Base-by-base conservation (phyloP, 2,888 invertebrate genomes). In the Archips crataeganus region DNA sequence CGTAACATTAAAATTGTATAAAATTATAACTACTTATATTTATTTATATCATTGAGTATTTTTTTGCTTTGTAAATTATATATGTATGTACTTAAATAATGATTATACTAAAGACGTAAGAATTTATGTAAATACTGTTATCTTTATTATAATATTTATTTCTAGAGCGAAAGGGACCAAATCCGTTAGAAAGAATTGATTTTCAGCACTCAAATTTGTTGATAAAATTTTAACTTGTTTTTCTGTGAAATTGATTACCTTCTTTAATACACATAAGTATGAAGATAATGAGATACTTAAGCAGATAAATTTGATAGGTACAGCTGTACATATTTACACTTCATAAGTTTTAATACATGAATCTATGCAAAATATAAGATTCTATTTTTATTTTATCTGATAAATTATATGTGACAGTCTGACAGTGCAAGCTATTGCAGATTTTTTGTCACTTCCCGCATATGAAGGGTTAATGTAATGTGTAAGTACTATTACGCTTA, bases 241-340 rank as follows among this genome's bases (percentile, higher is more conserved):
- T 66, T 32, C 32, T 60, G 32, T 49, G 49, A 57, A 54, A 71
- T 71, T 60, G 65, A 71, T 71, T 66, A 71, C 64, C 59, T 63
- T 42, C 51, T 49, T 65, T 42, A 39, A 71, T 70, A 54, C 36
- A 3, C 62, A 54, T 62, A 57, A 23, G 23, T 54, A 54, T 6
- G 23, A 39, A 64, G 70, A 64, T 59, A 54, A 64, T 65, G 49
- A 66, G 49, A 51, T 71, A 49, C 32, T 36, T 71, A 59, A 32
- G 11, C 54, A 64, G 70, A 70, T 70, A 47, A 64, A 8, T 64
- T n/a, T 3, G 57, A 45, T 15, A 49, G 13, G 49, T 8, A 23
- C 23, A 5, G 5, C 8, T 15, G 8, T 23, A 23, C 15, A 8
- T 54, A 23, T 54, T 54, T 54, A 6, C 15, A 15, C 23, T 23